A percentile compares a stretch with the other conserved stretches of the same genome.
Conservation (phyloP, 2,888 invertebrate genomes). For the Drosophila stalkeri region DNA sequence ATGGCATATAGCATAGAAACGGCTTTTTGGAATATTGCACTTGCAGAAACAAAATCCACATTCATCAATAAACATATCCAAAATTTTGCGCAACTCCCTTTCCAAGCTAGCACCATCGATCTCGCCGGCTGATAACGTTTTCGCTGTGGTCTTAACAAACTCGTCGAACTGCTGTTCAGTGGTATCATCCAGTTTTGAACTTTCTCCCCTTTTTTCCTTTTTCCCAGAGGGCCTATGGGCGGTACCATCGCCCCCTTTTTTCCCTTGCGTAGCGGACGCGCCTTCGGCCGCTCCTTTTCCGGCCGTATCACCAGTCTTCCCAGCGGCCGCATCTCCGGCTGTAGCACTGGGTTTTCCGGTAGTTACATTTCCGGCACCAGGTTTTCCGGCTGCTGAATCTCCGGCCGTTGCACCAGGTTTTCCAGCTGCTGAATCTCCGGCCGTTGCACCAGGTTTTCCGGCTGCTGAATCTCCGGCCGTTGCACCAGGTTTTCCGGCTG, state of each 20-base stretch:
- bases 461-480: background rate
- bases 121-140: conserved; percentile 60
- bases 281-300: background rate
- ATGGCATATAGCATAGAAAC: conserved; percentile 79
- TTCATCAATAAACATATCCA: conserved; percentile 79
- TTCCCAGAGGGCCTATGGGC: background rate
- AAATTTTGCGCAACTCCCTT: conserved; percentile 73
- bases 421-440: background rate
- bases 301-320: background rate
- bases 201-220: conserved; percentile 9
- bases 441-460: background rate
- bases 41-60: conserved; percentile 79
- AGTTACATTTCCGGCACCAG: conserved; percentile 1
- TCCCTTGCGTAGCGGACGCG: background rate
- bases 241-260: background rate
- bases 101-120: conserved; percentile 74
- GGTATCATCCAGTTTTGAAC: conserved; percentile 30
- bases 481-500: conserved; percentile 1
- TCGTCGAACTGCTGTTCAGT: conserved; percentile 60
- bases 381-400: background rate
- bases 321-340: conserved; percentile 11
- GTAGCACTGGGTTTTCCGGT: background rate
- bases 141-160: conserved; percentile 69
- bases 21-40: conserved; percentile 74
- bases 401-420: background rate